phyloP scores from a whole-genome alignment of 1,140 invertebrate species.

The Solen grandis region DNA sequence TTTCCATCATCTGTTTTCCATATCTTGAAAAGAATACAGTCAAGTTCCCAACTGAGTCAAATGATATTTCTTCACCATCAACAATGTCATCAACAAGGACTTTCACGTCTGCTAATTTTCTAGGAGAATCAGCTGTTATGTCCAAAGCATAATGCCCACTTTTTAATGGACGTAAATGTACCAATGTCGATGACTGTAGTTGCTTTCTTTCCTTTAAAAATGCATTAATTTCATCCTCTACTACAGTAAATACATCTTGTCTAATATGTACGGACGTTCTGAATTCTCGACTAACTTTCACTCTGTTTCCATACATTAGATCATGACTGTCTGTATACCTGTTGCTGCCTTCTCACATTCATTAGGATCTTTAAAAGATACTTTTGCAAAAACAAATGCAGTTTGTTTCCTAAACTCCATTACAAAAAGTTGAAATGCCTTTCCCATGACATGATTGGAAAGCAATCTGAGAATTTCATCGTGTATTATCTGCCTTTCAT shows the following conservation, averaged over 20 bases:
- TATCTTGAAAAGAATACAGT: constrained; percentile 56
- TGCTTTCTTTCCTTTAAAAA: constrained; percentile 26
- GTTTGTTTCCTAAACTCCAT: constrained; percentile 18
- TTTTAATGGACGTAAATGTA: constrained; percentile 38
- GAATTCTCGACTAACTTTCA: constrained; percentile 31
- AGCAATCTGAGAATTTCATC: constrained; percentile 19
- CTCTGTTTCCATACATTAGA: constrained; percentile 23
- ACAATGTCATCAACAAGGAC: constrained; percentile 53
- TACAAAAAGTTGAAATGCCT: constrained; percentile 52
- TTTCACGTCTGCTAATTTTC: constrained; percentile 54
- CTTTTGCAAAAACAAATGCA: constrained; percentile 53
- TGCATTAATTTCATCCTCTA: constrained; percentile 47
- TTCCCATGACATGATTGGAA: constrained; percentile 12
- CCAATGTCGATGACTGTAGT: not conserved
- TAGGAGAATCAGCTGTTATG: constrained; percentile 53
- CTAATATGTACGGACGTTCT: constrained; percentile 57
- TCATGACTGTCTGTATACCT: not conserved
- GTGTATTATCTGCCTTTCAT: constrained; percentile 4
- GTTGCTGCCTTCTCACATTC: constrained; percentile 55
- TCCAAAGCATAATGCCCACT: constrained; percentile 56
- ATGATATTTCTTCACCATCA: constrained; percentile 58
- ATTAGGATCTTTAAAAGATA: constrained; percentile 63
- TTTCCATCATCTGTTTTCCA: constrained; percentile 55
- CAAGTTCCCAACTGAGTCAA: constrained; percentile 48
- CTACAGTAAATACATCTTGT: constrained; percentile 50